Evolutionary conservation across 1,140 invertebrate species (phyloP).

Genomic region (Magallana angulata): DNA sequence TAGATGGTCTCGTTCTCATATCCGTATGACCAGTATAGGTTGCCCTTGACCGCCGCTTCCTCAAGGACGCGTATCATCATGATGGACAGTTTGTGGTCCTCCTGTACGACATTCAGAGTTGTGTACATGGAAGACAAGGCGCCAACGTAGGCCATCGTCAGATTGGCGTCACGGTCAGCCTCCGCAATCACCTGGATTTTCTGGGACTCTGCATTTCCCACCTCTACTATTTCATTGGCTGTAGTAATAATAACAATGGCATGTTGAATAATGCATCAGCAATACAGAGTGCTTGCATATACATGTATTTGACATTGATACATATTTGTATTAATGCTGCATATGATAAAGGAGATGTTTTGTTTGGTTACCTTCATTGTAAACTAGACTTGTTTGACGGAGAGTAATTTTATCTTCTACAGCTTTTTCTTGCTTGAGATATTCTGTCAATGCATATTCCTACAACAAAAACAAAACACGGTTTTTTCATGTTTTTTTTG

Average conservation of each 20-base stretch:
- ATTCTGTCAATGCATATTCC: conserved; percentile 51
- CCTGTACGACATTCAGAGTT: conserved; percentile 50
- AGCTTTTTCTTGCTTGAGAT: conserved; percentile 52
- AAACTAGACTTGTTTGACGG: conserved; percentile 4
- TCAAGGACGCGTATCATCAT: conserved; percentile 60
- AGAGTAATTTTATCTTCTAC: conserved; percentile 51
- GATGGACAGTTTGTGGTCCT: conserved; percentile 61
- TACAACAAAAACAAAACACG: not conserved
- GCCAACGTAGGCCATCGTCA: conserved; percentile 46
- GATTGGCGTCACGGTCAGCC: conserved; percentile 53
- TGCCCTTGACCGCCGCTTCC: conserved; percentile 53
- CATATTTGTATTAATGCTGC: not conserved
- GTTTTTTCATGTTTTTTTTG: too few relatives aligned
- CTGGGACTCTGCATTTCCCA: conserved; percentile 45
- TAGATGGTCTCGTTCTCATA: conserved; percentile 50
- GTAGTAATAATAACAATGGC: conserved; percentile 1
- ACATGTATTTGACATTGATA: not conserved
- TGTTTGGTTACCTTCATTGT: conserved; percentile 45
- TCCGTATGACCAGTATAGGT: conserved; percentile 50
- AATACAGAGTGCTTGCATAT: not conserved
- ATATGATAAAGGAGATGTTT: too few relatives aligned
- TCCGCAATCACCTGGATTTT: conserved; percentile 52
- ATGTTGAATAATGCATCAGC: not conserved
- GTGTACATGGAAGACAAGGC: conserved; percentile 55
- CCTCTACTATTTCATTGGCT: conserved; percentile 53